A percentile compares a stretch with the other conserved stretches of the same genome.
phyloP scores from a whole-genome alignment of 1,140 invertebrate genomes.

The Conopomorpha cramerella region DNA sequence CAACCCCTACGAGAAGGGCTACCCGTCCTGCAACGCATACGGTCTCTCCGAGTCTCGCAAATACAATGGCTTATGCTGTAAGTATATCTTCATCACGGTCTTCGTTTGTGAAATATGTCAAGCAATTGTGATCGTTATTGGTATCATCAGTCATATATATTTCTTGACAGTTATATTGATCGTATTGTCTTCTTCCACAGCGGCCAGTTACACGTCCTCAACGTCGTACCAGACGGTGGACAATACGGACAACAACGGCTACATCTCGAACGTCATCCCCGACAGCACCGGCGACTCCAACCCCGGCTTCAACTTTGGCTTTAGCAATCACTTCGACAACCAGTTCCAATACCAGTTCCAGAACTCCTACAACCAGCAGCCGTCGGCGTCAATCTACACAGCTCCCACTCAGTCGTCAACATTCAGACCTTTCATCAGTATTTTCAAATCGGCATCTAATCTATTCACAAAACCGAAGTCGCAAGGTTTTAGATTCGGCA shows the following conservation, averaged over 20 bases:
- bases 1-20: constrained; percentile 74
- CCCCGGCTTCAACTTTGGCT: constrained; percentile 35
- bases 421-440: constrained; percentile 38
- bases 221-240: constrained; percentile 34
- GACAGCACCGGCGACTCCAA: constrained; percentile 33
- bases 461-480: constrained; percentile 41
- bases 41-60: constrained; percentile 71
- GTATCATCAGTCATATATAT: neutral
- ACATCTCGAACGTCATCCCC: constrained; percentile 48
- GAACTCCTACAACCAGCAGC: constrained; percentile 1
- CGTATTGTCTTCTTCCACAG: constrained; percentile 20
- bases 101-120: neutral
- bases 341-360: constrained; percentile 18
- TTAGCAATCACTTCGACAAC: constrained; percentile 21
- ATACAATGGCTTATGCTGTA: constrained; percentile 79
- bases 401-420: constrained; percentile 19
- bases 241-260: constrained; percentile 24
- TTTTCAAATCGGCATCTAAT: constrained; percentile 43
- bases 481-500: constrained; percentile 30
- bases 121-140: neutral
- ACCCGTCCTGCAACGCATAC: constrained; percentile 70
- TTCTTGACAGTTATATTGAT: constrained; percentile 2
- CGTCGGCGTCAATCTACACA: constrained; percentile 27
- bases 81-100: constrained; percentile 31
- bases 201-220: constrained; percentile 26